Evolutionary conservation across 1,140 invertebrate species (phyloP).

Genomic region (Platyura marginata): DNA sequence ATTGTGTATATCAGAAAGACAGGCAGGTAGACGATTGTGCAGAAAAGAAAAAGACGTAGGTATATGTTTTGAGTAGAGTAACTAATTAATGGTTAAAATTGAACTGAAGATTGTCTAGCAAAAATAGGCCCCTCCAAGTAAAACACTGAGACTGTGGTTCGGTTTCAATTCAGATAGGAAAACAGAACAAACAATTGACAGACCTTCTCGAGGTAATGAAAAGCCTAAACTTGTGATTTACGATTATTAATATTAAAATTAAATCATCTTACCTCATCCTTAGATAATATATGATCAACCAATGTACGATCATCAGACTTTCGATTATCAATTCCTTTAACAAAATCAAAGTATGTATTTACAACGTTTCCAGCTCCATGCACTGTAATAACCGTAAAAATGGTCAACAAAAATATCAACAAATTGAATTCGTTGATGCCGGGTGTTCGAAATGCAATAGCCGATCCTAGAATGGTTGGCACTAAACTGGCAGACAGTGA

Average conservation of each 20-base stretch:
- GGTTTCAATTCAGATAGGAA: not conserved
- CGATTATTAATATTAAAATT: not conserved
- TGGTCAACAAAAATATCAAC: slow-evolving; percentile 56
- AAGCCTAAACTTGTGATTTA: not conserved
- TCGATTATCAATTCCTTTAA: slow-evolving; percentile 80
- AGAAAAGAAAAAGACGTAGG: too few relatives aligned
- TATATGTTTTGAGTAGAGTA: too few relatives aligned
- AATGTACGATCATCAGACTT: slow-evolving; percentile 84
- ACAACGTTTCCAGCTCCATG: slow-evolving; percentile 94
- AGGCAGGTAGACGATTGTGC: not conserved
- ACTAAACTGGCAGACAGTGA: slow-evolving; percentile 79
- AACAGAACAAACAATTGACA: not conserved
- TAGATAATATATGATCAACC: slow-evolving; percentile 66
- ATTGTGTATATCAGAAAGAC: not conserved
- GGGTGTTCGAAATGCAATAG: slow-evolving; percentile 62
- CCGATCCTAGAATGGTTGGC: slow-evolving; percentile 63
- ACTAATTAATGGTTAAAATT: too few relatives aligned
- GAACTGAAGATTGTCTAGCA: too few relatives aligned
- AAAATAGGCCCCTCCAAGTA: too few relatives aligned
- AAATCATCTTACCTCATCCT: slow-evolving; percentile 18
- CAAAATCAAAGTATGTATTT: slow-evolving; percentile 89
- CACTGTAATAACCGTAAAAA: slow-evolving; percentile 72
- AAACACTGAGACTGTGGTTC: too few relatives aligned
- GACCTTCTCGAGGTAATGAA: not conserved
- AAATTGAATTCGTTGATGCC: slow-evolving; percentile 53